A percentile compares a stretch with the other conserved stretches of the same genome.
Evolutionary conservation across 2,888 invertebrate species (phyloP).

Genomic region (Theretra japonica): DNA sequence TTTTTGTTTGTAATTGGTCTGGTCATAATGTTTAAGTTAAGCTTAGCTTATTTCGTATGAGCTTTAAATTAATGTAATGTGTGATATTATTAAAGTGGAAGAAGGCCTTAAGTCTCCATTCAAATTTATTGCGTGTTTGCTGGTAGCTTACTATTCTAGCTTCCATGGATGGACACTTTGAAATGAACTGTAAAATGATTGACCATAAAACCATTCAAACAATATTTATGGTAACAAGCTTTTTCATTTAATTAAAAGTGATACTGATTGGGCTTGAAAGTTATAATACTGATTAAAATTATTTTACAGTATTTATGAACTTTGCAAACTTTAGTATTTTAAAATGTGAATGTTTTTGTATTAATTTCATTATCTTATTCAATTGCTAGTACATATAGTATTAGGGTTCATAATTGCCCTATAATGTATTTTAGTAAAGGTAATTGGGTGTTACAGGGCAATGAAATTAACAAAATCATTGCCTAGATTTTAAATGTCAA

Average conservation of each 20-base stretch:
- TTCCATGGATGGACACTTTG: not conserved
- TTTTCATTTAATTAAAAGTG: not conserved
- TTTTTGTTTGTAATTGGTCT: slow-evolving; percentile 56
- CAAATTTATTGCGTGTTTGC: slow-evolving; percentile 28
- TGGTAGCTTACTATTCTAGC: slow-evolving; percentile 14
- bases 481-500: not conserved
- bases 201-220: not conserved
- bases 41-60: slow-evolving; percentile 69
- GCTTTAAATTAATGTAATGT: slow-evolving; percentile 73
- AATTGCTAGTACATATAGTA: no score
- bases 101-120: slow-evolving; percentile 42
- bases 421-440: not conserved
- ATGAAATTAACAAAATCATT: slow-evolving; percentile 4
- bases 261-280: not conserved
- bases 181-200: not conserved
- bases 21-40: slow-evolving; percentile 79
- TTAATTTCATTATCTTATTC: not conserved
- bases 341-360: not conserved
- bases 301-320: not conserved
- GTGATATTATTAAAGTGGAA: slow-evolving; percentile 53
- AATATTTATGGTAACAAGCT: not conserved
- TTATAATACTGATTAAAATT: not conserved
- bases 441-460: not conserved
- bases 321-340: not conserved
- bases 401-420: not conserved